These are phyloP conservation scores for Rambutsinella grinnellia DNA, from an alignment of 2,888 invertebrate species.

Conservation along the genomic window DNA sequence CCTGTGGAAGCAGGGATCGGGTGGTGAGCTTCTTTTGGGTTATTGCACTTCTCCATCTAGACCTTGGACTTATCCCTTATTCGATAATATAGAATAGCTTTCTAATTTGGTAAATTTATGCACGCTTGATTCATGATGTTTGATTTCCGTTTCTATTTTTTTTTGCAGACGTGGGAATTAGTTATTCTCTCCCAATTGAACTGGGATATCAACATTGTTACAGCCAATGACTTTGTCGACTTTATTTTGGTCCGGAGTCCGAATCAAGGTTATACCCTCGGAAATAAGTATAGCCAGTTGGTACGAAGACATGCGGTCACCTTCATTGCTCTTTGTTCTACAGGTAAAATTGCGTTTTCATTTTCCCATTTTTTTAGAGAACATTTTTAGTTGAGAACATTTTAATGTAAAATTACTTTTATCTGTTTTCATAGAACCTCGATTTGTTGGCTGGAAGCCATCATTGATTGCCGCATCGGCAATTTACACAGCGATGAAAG, in stretches of 20 bases:
- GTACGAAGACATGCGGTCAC: constrained; percentile 82
- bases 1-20: background rate
- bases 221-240: constrained; percentile 86
- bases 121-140: too few relatives aligned
- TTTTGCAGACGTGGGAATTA: constrained; percentile 83
- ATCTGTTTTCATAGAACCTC: too few relatives aligned
- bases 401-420: too few relatives aligned
- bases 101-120: background rate
- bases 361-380: too few relatives aligned
- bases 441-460: constrained; percentile 64
- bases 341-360: constrained; percentile 81
- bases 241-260: constrained; percentile 78
- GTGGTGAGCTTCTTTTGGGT: background rate
- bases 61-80: background rate
- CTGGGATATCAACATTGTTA: constrained; percentile 85
- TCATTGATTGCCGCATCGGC: constrained; percentile 65
- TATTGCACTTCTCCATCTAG: background rate
- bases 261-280: constrained; percentile 51
- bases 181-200: constrained; percentile 81
- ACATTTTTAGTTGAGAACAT: constrained; percentile 8
- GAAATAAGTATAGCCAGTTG: constrained; percentile 72
- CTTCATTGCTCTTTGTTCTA: constrained; percentile 82
- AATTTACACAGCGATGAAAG: constrained; percentile 65
- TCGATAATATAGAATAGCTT: too few relatives aligned
- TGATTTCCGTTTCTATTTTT: constrained; percentile 51